Base-by-base conservation (phyloP, 2,113 vertebrate genomes). In the Thalassarche chlororhynchos region DNA sequence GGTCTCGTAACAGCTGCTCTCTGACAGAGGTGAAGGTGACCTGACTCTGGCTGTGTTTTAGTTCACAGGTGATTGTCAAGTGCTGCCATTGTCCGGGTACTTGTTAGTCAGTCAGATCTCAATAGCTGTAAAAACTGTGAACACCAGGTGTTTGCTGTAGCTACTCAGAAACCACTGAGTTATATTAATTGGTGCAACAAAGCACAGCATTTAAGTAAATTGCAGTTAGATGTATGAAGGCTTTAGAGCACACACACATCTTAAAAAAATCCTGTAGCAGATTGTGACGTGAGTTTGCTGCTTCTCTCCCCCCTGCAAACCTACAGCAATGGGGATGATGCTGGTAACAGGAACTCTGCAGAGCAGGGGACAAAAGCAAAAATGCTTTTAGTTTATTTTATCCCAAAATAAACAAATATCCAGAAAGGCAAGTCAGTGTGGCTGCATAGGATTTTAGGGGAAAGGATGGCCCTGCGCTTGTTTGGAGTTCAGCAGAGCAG, bases 381-480 rank as follows among this genome's bases (percentile, higher is more conserved):
- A 42, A 26, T 12, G 9, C 57, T 49, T 54, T 28, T 26, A 7
- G 51, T 34, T 83, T 28, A 6, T 49, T 65, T 44, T 32, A 23
- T 29, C n/a, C n/a, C 42, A 1, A 31, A 31, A 49, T 20, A 57
- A 47, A 32, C 36, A n/a, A 46, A 38, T 32, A 28, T 21, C 54
- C 38, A 10, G 14, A 52, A 60, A 29, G 57, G 31, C 23, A 34
- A 21, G 25, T 15, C 17, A 7, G 29, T 1, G 18, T 31, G 31
- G 40, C 34, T 6, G 6, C 10, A 2, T 1, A 1, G 47, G 23
- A 4, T 18, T 47, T 25, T 13, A 1, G 1, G 52, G 31, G 28
- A 25, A 7, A 2, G 52, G 32, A 3, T 23, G 9, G 17, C 10
- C 17, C 16, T 1, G 2, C 3, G 0, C 34, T 32, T 32, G 13